These are phyloP conservation scores for Mastomys natalensis DNA, from an alignment of 2,113 vertebrate genomes.

Conservation along the genomic window DNA sequence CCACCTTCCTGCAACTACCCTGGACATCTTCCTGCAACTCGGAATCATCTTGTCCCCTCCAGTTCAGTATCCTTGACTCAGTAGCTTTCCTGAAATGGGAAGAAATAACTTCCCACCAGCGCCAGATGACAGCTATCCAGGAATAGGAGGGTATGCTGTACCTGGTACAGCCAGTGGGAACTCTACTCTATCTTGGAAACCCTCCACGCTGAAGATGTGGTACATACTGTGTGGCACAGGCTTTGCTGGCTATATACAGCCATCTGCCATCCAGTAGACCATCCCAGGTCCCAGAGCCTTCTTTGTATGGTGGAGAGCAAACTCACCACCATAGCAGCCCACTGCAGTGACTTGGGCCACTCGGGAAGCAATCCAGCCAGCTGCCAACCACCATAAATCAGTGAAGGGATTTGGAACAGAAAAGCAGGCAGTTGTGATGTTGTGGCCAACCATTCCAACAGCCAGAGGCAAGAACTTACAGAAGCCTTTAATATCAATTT, in stretches of 20 bases:
- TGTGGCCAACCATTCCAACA: not conserved
- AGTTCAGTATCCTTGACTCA: too few species aligned
- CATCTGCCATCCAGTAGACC: slow-evolving; percentile 83
- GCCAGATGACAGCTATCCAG: too few species aligned
- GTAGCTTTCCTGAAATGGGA: too few species aligned
- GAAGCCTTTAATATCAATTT: slow-evolving; percentile 76
- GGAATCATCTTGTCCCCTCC: too few species aligned
- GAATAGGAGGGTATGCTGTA: too few species aligned
- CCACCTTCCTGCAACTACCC: too few species aligned
- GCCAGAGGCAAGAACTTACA: not conserved
- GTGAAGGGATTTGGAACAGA: not conserved
- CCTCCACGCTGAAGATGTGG: slow-evolving; percentile 82
- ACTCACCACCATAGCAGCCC: slow-evolving; percentile 70
- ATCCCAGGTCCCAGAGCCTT: slow-evolving; percentile 80
- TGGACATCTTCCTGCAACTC: too few species aligned
- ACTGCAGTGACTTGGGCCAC: not conserved
- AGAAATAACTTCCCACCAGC: too few species aligned
- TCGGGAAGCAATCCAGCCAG: not conserved
- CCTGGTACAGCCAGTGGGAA: slow-evolving; percentile 57
- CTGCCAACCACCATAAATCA: not conserved
- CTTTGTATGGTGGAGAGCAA: slow-evolving; percentile 84
- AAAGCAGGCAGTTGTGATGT: not conserved
- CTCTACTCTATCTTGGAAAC: slow-evolving; percentile 86
- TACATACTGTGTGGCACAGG: slow-evolving; percentile 77
- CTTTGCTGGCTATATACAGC: slow-evolving; percentile 86